These are phyloP conservation scores for Chelmon rostratus DNA, from an alignment of 2,797 vertebrate species.

Conservation along the genomic window DNA sequence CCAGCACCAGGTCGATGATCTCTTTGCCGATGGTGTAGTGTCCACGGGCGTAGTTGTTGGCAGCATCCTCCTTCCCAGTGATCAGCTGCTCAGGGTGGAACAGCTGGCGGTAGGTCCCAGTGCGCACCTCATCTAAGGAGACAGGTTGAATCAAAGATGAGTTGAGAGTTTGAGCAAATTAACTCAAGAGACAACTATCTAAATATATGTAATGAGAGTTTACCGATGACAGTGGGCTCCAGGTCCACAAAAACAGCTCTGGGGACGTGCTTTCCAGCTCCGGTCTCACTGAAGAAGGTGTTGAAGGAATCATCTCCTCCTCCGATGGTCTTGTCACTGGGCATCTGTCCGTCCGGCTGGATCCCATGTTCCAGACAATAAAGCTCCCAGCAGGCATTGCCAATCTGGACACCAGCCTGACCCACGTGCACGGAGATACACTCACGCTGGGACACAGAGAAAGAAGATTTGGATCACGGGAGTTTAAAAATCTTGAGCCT, in stretches of 20 bases:
- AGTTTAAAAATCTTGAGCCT: background rate
- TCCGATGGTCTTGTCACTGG: too few relatives aligned
- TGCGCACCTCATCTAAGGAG: slow-evolving; percentile 3
- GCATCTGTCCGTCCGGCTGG: too few relatives aligned
- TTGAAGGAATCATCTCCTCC: too few relatives aligned
- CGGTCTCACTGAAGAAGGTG: too few relatives aligned
- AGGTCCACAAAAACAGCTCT: too few relatives aligned
- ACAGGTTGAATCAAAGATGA: too few relatives aligned
- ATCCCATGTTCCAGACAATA: too few relatives aligned
- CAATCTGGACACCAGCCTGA: slow-evolving; percentile 2
- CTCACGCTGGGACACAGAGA: background rate
- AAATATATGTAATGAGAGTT: too few relatives aligned
- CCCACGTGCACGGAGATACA: background rate
- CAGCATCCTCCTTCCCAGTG: background rate
- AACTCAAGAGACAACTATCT: too few relatives aligned
- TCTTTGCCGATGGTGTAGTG: slow-evolving; percentile 67
- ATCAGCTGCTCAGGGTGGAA: too few relatives aligned
- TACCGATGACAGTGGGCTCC: slow-evolving; percentile 34
- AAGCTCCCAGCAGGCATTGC: slow-evolving; percentile 4
- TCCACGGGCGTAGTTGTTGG: background rate
- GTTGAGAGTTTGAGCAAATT: too few relatives aligned
- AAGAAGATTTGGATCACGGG: background rate
- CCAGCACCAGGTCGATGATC: slow-evolving; percentile 75
- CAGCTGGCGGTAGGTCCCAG: background rate
- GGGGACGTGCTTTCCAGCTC: too few relatives aligned